Evolutionary conservation across 2,888 invertebrate genomes (phyloP), one percentile per base, ranked within the genome.

Genomic region (Pyrrhia umbra): DNA sequence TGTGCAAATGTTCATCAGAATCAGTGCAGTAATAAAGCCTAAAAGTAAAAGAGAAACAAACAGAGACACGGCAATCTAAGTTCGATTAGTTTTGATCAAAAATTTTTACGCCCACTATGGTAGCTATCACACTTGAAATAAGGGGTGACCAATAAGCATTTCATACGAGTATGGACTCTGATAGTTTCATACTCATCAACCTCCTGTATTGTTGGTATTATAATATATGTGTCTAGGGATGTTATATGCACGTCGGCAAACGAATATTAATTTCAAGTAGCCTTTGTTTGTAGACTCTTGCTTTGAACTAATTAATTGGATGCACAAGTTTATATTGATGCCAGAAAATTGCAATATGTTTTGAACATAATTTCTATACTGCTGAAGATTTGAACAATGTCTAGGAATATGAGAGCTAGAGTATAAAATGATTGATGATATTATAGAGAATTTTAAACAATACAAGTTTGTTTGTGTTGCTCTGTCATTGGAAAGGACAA

Each of bases 261-360:
- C 51, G 30, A 68, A 51, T 63, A 73, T 68, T 77, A 73, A 77
- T 64, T 73, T 61, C 55, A 42, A 59, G 54, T 39, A 43, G 42
- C 55, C 30, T 52, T 58, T 58, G 70, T 75, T 42, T 54, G 49
- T 49, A 10, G 49, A 49, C 37, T 52, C 18, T 42, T 20, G 37
- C n/a, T 71, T 63, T 39, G 27, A 70, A 42, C 46, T 62, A 51
- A 67, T 62, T 52, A 70, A 67, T 67, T 47, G 18, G 40, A 52
- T 42, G 51, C 30, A 40, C 1, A 30, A 30, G n/a, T 15, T 34
- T 40, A 10, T 49, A 66, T 34, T 46, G 39, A 51, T 8, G 10
- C 9, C 10, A 6, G 9, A 2, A 68, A 68, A 27, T 37, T 15
- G 10, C 1, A 15, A 18, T 42, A 23, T 15, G 37, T 15, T 37